Percentiles rank a stretch among this genome's conserved stretches.
Conservation (phyloP, 2,888 invertebrate species). For the Andrena bicolor region DNA sequence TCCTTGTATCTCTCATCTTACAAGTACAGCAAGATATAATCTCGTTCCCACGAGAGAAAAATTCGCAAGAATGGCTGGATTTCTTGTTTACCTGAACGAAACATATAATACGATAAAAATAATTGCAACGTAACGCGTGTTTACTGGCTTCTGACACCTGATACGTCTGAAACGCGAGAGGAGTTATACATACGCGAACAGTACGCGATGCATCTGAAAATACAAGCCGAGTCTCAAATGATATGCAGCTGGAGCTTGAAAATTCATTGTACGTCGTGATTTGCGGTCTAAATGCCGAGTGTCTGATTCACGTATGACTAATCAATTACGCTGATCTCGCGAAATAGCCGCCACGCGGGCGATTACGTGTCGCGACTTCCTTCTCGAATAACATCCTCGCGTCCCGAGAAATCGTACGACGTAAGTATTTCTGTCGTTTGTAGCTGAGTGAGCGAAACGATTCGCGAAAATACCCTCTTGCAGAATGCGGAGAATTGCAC, state of each 20-base stretch:
- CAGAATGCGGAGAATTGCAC: neutral
- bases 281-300: slow-evolving; percentile 12
- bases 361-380: neutral
- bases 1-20: neutral
- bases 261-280: slow-evolving; percentile 20
- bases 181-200: neutral
- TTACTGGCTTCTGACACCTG: slow-evolving; percentile 1
- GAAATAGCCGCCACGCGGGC: slow-evolving; percentile 18
- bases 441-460: neutral
- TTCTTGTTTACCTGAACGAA: slow-evolving; percentile 13
- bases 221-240: slow-evolving; percentile 11
- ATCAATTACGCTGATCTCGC: slow-evolving; percentile 42
- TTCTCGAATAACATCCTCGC: neutral
- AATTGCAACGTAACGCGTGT: slow-evolving; percentile 24
- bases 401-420: neutral
- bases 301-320: slow-evolving; percentile 31
- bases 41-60: slow-evolving; percentile 2
- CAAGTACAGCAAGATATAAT: neutral
- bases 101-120: slow-evolving; percentile 28
- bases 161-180: slow-evolving; percentile 15
- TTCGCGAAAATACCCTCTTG: neutral
- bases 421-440: neutral
- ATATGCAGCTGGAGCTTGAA: neutral
- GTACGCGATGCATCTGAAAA: slow-evolving; percentile 33
- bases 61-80: neutral